Evolutionary conservation across 2,113 vertebrate species (phyloP).

Genomic region (Bufo gargarizans): DNA sequence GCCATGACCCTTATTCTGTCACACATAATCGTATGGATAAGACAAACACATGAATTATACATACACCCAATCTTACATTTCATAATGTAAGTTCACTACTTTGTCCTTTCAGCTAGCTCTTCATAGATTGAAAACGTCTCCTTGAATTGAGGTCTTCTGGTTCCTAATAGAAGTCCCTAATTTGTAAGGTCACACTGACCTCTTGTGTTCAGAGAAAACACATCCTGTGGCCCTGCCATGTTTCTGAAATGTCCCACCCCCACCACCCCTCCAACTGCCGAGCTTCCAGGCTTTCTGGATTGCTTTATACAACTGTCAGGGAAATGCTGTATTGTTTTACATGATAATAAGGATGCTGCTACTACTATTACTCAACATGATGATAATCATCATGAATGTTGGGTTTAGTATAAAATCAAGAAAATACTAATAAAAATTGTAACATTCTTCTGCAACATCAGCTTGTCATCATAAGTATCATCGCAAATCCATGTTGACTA

Average conservation of each 20-base stretch:
- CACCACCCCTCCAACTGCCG: background rate
- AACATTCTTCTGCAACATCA: background rate
- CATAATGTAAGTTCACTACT: background rate
- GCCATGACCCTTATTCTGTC: too few relatives aligned
- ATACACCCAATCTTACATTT: background rate
- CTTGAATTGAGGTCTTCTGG: background rate
- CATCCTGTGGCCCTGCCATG: background rate
- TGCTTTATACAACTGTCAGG: background rate
- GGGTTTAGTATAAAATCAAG: background rate
- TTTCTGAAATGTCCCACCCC: background rate
- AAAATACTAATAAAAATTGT: background rate
- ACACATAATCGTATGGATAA: too few relatives aligned
- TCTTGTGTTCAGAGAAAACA: constrained; percentile 41
- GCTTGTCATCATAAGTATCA: background rate
- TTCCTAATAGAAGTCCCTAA: background rate
- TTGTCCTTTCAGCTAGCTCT: background rate
- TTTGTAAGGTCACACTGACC: constrained; percentile 46
- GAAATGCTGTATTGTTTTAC: background rate
- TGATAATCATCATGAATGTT: background rate
- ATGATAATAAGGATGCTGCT: background rate
- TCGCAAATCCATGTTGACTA: too few relatives aligned
- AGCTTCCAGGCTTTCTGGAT: background rate
- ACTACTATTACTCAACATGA: background rate
- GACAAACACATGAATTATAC: background rate
- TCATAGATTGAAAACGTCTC: background rate